Base-by-base conservation (phyloP, 2,888 invertebrate species). In the Myopa tessellatipennis region DNA sequence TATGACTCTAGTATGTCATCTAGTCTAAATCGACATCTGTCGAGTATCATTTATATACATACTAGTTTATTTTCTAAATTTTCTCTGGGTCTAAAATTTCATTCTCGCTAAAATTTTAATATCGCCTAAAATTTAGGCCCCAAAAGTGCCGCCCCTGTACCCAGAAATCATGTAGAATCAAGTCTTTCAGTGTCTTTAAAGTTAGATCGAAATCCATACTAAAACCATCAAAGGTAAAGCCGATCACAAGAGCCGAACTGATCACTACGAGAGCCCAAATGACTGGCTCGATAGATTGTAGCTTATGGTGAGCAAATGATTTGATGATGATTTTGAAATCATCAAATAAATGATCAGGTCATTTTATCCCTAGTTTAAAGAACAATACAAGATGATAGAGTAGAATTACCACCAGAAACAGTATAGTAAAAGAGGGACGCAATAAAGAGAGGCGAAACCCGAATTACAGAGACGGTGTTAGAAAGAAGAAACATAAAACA, bases 251-350 rank as follows among this genome's bases (percentile, higher is more conserved):
- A 26, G 26, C 26, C 26, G 26, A 26, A 26, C 83, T 84, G 83
- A 85, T 86, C 85, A 86, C 16, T 55, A 55, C 16, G 55, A 55
- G 16, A n/a, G 55, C 6, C 45, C 45, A 45, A 55, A n/a, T 55
- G 55, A 55, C 55, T 55, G 45, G 55, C 58, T 72, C 76, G 73
- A 80, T 78, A 82, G 82, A 55, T 74, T 12, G 26, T 36, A 18
- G 16, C 34, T 73, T 84, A 84, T 84, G 84, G 83, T 82, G 85
- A 83, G 86, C 86, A 87, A 87, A 87, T 87, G 87, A 87, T 87
- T 85, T 85, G 87, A 85, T 85, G 84, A 86, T 87, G 87, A 87
- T 85, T 86, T 85, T 87, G 75, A 87, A 87, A 86, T 85, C 82
- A 87, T 85, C 84, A 85, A 85, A 85, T 86, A 87, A 86, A 87